Percentiles rank a stretch among this genome's conserved stretches.
Conservation (phyloP, 53 echinoderm and acorn worm genomes). For the Zoroaster sp. region DNA sequence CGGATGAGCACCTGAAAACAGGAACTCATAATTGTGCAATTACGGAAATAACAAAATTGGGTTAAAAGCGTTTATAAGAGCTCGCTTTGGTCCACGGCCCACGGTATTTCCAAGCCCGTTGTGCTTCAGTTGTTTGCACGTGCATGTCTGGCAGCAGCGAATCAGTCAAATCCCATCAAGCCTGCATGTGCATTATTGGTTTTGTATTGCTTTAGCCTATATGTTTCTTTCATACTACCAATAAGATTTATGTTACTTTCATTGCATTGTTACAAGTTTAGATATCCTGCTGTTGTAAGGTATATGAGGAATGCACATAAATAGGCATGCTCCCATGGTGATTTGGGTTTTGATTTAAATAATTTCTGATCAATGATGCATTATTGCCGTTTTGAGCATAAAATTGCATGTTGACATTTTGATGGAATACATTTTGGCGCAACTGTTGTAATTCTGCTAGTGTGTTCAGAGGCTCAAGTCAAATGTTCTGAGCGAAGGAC, state of each 20-base stretch:
- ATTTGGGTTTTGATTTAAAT: too few species aligned
- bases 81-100: not conserved
- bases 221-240: too few species aligned
- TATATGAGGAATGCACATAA: too few species aligned
- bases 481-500: too few species aligned
- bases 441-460: too few species aligned
- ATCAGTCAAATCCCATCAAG: not conserved
- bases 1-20: not conserved
- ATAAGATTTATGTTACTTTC: too few species aligned
- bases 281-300: too few species aligned
- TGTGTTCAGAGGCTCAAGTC: too few species aligned
- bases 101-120: not conserved
- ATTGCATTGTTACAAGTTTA: too few species aligned
- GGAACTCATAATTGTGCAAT: constrained; percentile 16
- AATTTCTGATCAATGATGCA: not conserved
- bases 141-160: not conserved
- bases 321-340: too few species aligned
- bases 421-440: not conserved
- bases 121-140: not conserved
- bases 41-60: constrained; percentile 1
- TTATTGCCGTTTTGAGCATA: not conserved
- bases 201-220: not conserved
- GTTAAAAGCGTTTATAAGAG: constrained; percentile 4
- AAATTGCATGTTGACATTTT: not conserved
- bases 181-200: too few species aligned